Evolutionary conservation across 2,888 invertebrate species (phyloP).

Genomic region (Nudaria mundana): DNA sequence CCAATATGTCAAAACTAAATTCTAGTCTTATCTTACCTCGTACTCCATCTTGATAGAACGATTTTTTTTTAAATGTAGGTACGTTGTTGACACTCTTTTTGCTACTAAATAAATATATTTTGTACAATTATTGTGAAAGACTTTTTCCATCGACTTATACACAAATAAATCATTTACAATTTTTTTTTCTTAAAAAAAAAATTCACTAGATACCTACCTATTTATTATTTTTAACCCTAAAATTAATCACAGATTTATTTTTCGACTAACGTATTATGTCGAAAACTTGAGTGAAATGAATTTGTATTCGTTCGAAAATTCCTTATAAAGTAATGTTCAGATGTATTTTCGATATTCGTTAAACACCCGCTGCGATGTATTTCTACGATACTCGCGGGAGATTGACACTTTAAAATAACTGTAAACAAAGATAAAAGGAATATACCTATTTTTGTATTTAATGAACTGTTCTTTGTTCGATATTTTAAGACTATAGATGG

Average conservation of each 20-base stretch:
- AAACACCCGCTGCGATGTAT: constrained; percentile 27
- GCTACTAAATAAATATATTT: too few relatives aligned
- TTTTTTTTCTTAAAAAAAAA: too few relatives aligned
- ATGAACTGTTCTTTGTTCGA: constrained; percentile 24
- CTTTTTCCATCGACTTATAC: too few relatives aligned
- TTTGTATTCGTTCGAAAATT: constrained; percentile 1
- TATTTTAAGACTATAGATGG: constrained; percentile 5
- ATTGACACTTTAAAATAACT: constrained; percentile 26
- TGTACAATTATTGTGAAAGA: too few relatives aligned
- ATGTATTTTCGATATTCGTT: constrained; percentile 21
- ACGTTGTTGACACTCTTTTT: too few relatives aligned
- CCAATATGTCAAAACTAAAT: too few relatives aligned
- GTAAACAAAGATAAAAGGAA: constrained; percentile 27
- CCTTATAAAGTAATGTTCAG: constrained; percentile 23
- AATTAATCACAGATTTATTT: neutral
- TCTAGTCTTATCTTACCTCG: too few relatives aligned
- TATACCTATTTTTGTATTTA: constrained; percentile 13
- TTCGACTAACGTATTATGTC: constrained; percentile 2
- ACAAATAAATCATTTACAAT: too few relatives aligned
- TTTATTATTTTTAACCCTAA: neutral
- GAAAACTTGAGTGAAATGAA: constrained; percentile 16
- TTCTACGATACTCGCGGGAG: constrained; percentile 40
- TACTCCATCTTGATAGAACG: neutral
- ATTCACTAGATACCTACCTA: neutral
- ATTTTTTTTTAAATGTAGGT: neutral